phyloP scores from a whole-genome alignment of 2,113 vertebrate species.

The Chlorocebus sabaeus region DNA sequence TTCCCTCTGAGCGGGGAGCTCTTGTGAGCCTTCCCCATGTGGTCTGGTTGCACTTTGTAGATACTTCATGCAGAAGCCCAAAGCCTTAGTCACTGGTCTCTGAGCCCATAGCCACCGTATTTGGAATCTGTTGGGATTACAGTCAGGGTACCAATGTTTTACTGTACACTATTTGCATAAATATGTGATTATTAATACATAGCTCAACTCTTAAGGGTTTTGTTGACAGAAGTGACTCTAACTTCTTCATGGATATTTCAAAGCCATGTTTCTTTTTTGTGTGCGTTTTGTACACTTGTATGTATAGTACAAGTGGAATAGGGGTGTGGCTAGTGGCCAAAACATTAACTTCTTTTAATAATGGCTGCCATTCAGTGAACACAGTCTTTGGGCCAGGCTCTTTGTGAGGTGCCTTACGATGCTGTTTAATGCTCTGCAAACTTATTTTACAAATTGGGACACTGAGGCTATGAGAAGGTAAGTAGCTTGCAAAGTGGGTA shows the following conservation, averaged over 20 bases:
- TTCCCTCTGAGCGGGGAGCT: constrained; percentile 38
- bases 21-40: constrained; percentile 46
- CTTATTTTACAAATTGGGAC: neutral
- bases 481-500: neutral
- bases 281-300: neutral
- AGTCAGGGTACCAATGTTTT: neutral
- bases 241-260: neutral
- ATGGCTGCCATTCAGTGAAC: no score
- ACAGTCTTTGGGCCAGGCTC: neutral
- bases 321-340: neutral
- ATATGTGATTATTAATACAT: neutral
- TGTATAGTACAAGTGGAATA: neutral
- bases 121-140: neutral
- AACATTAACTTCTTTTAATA: neutral
- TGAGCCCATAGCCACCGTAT: neutral
- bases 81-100: neutral
- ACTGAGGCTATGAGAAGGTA: neutral
- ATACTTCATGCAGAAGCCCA: constrained; percentile 53
- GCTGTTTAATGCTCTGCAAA: neutral
- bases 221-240: neutral
- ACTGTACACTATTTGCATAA: neutral
- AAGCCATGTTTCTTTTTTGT: neutral
- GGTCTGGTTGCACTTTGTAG: constrained; percentile 60
- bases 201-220: neutral
- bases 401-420: neutral